Base-by-base conservation (phyloP, 2,797 vertebrate genomes). In the Tapera naevia region DNA sequence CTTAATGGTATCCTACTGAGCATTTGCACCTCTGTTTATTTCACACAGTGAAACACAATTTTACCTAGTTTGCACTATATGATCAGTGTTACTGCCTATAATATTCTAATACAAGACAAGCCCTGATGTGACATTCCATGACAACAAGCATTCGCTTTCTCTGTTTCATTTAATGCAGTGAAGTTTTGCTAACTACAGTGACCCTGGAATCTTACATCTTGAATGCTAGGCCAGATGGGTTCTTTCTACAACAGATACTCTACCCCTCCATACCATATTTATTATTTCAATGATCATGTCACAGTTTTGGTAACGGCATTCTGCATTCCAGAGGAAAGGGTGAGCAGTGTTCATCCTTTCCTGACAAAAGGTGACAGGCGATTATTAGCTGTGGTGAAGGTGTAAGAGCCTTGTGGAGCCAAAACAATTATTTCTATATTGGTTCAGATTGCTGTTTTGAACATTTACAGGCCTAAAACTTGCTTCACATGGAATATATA, bases 71-170 rank as follows among this genome's bases (percentile, higher is more conserved):
- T 99, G 99, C 99, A 99, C 99, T 99, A 98, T 98, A 98, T 98
- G 98, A 99, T 99, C 99, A 99, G 98, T 99, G 99, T 99, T 99
- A 99, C 99, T 99, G 99, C 99, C 99, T 99, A 98, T 98, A 98
- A 98, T 97, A 97, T 95, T 96, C 98, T 97, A 97, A 98, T 97
- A 97, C 98, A 98, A 98, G 95, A 97, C 97, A 96, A 97, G 95
- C 97, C 97, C 98, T 97, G 93, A 97, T 97, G 97, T 97, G 97
- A 98, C 98, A 98, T 98, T 98, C 97, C 94, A 97, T 95, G 95
- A 97, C 94, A 96, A 91, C 95, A 97, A 83, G 88, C 96, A 92
- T 74, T 61, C 2, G 95, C 97, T 97, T 94, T 95, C 96, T 94
- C 87, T 72, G 73, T 97, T 98, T 94, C 74, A 94, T 97, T 98